Evolutionary conservation across 1,140 invertebrate species (phyloP).

Genomic region (Solenopsis invicta): DNA sequence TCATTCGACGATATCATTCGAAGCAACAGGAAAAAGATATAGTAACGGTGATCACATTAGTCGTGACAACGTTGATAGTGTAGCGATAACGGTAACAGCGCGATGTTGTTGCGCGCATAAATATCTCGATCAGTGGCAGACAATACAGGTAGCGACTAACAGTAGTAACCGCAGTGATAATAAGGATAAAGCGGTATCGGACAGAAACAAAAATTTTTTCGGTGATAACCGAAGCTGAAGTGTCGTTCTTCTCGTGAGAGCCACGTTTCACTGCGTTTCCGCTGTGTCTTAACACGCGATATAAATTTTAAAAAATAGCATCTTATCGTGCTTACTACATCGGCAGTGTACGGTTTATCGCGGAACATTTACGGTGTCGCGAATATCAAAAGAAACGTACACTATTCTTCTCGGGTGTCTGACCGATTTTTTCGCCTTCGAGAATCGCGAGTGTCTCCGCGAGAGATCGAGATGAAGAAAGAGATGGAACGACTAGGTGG

Average conservation of each 20-base stretch:
- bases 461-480: constrained; percentile 24
- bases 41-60: constrained; percentile 39
- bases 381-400: constrained; percentile 20
- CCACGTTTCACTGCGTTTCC: not conserved
- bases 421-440: not conserved
- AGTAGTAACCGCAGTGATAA: not conserved
- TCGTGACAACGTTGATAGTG: constrained; percentile 33
- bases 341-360: not conserved
- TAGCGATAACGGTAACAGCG: constrained; percentile 50
- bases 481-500: constrained; percentile 68
- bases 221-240: not conserved
- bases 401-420: constrained; percentile 21
- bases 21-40: constrained; percentile 3
- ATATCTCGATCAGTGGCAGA: constrained; percentile 30
- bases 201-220: not conserved
- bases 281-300: not conserved
- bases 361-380: not conserved
- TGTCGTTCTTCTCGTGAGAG: not conserved
- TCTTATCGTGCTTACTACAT: constrained; percentile 7
- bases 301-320: constrained; percentile 47
- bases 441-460: constrained; percentile 23
- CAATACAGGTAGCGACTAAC: constrained; percentile 1
- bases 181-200: constrained; percentile 3
- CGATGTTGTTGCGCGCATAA: constrained; percentile 22
- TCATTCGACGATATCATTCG: not conserved